Evolutionary conservation across 2,888 invertebrate species (phyloP), one percentile per base, ranked within the genome.

Genomic region (Pyrocoelia pectoralis): DNA sequence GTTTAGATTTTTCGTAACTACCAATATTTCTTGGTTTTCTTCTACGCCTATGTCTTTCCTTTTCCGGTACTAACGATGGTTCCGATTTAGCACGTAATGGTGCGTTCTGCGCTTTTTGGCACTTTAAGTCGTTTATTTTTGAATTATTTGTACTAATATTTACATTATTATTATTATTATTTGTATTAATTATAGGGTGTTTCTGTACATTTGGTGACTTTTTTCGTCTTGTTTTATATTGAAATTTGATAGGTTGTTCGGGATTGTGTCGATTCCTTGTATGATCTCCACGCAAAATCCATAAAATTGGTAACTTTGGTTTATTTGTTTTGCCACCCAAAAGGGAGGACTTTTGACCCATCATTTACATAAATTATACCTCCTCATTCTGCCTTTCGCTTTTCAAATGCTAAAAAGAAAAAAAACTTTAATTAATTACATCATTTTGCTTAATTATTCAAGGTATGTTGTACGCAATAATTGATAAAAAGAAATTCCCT

Each of bases 271-370:
- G 73, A 64, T 73, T 72, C 29, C 76, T 76, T 46, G 74, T 70
- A 33, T 75, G 83, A 71, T 88, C 87, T 69, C 89, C 88, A 74
- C 88, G 87, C 40, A 91, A 82, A 59, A 91, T 89, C 91, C 92
- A 91, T 55, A 90, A 90, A 59, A 91, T 83, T 59, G 91, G 90
- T 79, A 91, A 86, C 80, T 90, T 91, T 68, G 90, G 84, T 72
- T 84, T 82, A 70, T 74, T 74, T n/a, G 72, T 72, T 62, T 68
- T 68, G 69, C 73, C 72, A 71, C 70, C 74, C 69, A 73, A 62
- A 79, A 80, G 80, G 74, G 85, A 85, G 72, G 85, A 79, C 79
- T 82, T 84, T 77, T 85, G 85, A 78, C 85, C 85, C 85, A 86
- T 66, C 66, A 63, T 66, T 54, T 63, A 59, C 29, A 29, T 48